Evolutionary conservation across 1,140 invertebrate genomes (phyloP).

Genomic region (Lepidurus apus): DNA sequence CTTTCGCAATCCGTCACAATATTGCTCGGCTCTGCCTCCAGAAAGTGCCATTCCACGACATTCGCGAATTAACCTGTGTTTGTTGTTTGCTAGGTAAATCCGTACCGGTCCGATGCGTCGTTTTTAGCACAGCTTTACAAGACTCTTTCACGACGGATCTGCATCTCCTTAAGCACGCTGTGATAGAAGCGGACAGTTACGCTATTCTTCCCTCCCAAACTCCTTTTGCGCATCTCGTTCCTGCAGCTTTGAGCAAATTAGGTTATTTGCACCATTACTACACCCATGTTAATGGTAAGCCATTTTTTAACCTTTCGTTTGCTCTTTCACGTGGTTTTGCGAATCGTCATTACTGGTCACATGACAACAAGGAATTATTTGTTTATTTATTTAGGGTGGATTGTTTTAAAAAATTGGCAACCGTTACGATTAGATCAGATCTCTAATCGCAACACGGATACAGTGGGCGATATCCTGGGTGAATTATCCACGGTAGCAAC

Average conservation of each 20-base stretch:
- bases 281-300: conserved; percentile 68
- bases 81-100: conserved; percentile 65
- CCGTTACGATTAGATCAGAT: conserved; percentile 83
- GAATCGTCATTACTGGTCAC: background rate
- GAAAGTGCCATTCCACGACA: background rate
- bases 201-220: conserved; percentile 87
- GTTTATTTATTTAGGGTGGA: conserved; percentile 57
- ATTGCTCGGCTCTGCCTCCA: background rate
- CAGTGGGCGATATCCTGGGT: conserved; percentile 85
- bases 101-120: conserved; percentile 84
- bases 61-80: background rate
- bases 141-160: conserved; percentile 26
- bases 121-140: conserved; percentile 56
- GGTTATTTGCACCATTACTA: conserved; percentile 70
- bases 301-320: too few relatives aligned
- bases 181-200: conserved; percentile 83
- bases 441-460: conserved; percentile 73
- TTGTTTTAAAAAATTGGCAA: conserved; percentile 91
- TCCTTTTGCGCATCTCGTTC: conserved; percentile 74
- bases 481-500: conserved; percentile 86
- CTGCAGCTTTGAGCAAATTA: conserved; percentile 66
- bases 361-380: conserved; percentile 32
- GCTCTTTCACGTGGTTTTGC: background rate
- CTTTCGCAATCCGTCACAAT: background rate
- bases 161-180: conserved; percentile 30